Evolutionary conservation across 2,113 vertebrate genomes (phyloP), one percentile per base, ranked within the genome.

Genomic region (Amazona guildingii): DNA sequence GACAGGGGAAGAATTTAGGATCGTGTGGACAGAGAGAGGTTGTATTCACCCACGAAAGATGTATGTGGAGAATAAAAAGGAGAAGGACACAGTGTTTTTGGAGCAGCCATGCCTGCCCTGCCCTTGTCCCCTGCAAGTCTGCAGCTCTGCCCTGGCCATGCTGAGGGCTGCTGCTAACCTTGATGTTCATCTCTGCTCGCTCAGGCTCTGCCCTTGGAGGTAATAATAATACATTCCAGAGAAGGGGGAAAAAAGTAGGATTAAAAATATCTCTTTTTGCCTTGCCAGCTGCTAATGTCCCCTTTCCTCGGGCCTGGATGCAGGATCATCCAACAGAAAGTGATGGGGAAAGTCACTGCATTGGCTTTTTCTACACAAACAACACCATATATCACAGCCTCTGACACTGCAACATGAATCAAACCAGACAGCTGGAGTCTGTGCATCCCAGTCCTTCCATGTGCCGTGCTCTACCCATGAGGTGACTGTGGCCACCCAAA

Each of bases 231-330:
- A 49, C 11, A 19, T 70, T 74, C 33, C 66, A 87, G 12, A 64
- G 24, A 11, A 48, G 13, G 37, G 37, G 39, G 3, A 7, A 49
- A 66, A 69, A 33, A 54, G 19, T 21, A 24, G 61, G 61, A 92
- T 79, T 90, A 64, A 87, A 91, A 96, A 83, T 62, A 79, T n/a
- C 3, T 51, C 51, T 69, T 83, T 81, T 69, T 62, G 37, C 80
- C 57, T 84, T 55, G 39, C 23, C 43, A 72, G 67, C 75, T 90
- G 59, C 75, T 91, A 13, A 46, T 27, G 63, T 55, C 33, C 46
- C 49, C 51, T 94, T 80, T 95, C 82, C 78, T 46, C 37, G 2
- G 87, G 82, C 59, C 79, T 67, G 82, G 66, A 52, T 5, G 11
- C 49, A 54, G 79, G 67, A 93, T 91, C 67, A 52, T 49, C 90